Evolutionary conservation across 2,888 invertebrate species (phyloP), one percentile per base, ranked within the genome.

Genomic region (Catocala fraxini): DNA sequence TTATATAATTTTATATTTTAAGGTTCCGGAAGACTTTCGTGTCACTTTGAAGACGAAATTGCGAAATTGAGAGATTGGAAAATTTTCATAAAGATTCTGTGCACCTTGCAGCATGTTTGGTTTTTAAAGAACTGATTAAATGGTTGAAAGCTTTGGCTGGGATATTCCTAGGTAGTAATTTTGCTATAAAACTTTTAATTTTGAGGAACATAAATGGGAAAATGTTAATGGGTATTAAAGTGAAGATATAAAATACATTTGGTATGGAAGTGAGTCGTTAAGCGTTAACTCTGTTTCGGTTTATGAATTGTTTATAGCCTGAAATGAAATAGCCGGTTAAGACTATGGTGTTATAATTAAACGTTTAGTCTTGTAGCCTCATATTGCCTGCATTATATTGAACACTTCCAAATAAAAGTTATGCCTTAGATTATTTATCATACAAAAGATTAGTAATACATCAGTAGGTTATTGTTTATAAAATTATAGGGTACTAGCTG

Each of bases 1-100:
- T 45, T 57, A 62, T 73, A 69, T 72, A 63, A 66, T 72, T 66
- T 72, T 75, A 73, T 72, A 33, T 48, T 46, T 56, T 51, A 15
- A 0, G 15, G 15, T 15, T 56, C 66, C 43, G 57, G 57, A 46
- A 39, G 48, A 56, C 64, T 68, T 71, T 57, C 48, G 42, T 58
- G 56, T 49, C 57, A 46, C 51, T 52, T 33, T 39, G 12, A 35
- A 51, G 51, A 49, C 35, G 51, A 45, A 49, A 63, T 64, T 68
- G 65, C 60, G 64, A 70, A 57, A 66, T 56, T 58, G 56, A 54
- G 15, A 35, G 47, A 46, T 25, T 7, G 34, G 47, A 25, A 39
- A 49, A 49, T 68, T 5, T 63, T 59, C 51, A 55, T 59, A 62
- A 62, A 61, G 13, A 63, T 62, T 63, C 35, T 51, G 25, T 25